A percentile compares a stretch with the other conserved stretches of the same genome.
Conservation (phyloP, 2,888 invertebrate genomes). For the Doris montereyensis region DNA sequence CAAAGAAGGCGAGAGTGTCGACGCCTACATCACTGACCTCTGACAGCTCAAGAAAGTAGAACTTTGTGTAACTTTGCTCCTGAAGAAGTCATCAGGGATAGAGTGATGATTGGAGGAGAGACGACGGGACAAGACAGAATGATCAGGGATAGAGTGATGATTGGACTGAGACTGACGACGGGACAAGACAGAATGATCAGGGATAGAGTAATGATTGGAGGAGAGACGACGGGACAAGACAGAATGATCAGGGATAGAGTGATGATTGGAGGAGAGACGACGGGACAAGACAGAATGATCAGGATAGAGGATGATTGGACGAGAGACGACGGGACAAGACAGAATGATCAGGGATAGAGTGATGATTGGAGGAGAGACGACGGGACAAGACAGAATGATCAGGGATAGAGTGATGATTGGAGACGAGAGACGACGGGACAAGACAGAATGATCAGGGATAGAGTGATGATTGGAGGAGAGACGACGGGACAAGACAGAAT, state of each 20-base stretch:
- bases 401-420: too few relatives aligned
- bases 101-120: conserved; percentile 1
- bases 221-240: too few relatives aligned
- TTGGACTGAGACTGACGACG: background rate
- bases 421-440: too few relatives aligned
- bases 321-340: too few relatives aligned
- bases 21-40: conserved; percentile 6
- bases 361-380: too few relatives aligned
- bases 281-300: too few relatives aligned
- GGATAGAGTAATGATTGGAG: too few relatives aligned
- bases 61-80: background rate
- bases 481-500: background rate
- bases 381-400: too few relatives aligned
- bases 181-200: conserved; percentile 9
- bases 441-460: conserved; percentile 13
- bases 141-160: conserved; percentile 11
- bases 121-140: background rate
- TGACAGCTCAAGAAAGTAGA: background rate
- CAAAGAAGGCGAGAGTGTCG: conserved; percentile 1
- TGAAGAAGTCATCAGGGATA: background rate
- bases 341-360: too few relatives aligned
- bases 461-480: background rate
- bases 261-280: too few relatives aligned
- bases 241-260: too few relatives aligned
- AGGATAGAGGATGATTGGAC: too few relatives aligned